Percentiles rank a stretch among this genome's conserved stretches.
Conservation (phyloP, 2,113 vertebrate genomes). For the Sturnus vulgaris region DNA sequence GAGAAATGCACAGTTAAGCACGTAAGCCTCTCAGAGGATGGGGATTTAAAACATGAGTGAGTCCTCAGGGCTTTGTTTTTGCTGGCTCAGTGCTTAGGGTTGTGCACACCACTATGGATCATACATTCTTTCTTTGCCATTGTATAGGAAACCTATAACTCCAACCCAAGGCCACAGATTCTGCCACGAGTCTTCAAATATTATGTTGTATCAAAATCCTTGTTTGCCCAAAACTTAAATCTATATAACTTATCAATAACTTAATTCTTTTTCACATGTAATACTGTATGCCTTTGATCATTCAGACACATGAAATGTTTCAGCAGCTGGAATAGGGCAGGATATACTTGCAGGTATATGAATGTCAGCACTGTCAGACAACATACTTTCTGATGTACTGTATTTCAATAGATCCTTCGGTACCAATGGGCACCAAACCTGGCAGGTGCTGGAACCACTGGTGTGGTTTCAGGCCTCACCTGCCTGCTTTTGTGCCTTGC, state of each 20-base stretch:
- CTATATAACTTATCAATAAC: not conserved
- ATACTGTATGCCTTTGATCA: not conserved
- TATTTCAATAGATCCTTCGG: not conserved
- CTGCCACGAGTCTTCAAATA: not conserved
- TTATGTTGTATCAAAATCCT: not conserved
- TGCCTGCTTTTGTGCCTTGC: not conserved
- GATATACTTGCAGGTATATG: not conserved
- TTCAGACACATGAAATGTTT: not conserved
- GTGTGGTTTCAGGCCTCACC: not conserved
- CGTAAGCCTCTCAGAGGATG: not conserved
- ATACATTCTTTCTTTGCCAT: not conserved
- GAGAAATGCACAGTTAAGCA: constrained; percentile 12
- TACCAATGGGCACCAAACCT: not conserved
- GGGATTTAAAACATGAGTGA: not conserved
- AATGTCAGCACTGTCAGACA: not conserved
- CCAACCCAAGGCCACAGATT: not conserved
- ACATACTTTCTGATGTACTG: no score
- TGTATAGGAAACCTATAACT: not conserved
- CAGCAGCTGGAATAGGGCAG: not conserved
- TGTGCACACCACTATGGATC: not conserved
- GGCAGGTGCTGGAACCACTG: not conserved
- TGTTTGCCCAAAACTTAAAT: not conserved
- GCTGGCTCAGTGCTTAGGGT: not conserved
- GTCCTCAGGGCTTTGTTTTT: not conserved
- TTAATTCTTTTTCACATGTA: not conserved